These are phyloP conservation scores for Aphaenogaster rudis DNA, from an alignment of 1,140 invertebrate genomes.

Conservation along the genomic window DNA sequence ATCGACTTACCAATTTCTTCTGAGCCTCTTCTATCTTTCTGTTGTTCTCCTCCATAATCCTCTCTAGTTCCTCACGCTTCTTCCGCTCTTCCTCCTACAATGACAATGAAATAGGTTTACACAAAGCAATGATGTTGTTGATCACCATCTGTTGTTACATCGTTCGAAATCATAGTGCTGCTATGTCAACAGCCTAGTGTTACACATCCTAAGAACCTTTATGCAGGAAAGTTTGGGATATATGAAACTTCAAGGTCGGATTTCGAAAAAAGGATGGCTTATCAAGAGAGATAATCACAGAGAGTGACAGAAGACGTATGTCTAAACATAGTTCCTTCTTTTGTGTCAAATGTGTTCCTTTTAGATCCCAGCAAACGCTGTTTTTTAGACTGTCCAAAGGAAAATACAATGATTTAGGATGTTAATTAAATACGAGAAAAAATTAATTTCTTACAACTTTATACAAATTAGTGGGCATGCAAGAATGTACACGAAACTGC, in stretches of 20 bases:
- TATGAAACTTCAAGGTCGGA: constrained; percentile 75
- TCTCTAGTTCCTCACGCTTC: constrained; percentile 97
- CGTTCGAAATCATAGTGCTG: constrained; percentile 82
- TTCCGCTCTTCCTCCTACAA: constrained; percentile 97
- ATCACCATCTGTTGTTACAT: constrained; percentile 83
- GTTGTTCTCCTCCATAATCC: constrained; percentile 99
- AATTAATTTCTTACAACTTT: constrained; percentile 67
- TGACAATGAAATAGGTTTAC: constrained; percentile 85
- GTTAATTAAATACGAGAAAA: constrained; percentile 69
- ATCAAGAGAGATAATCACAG: constrained; percentile 60
- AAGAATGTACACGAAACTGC: constrained; percentile 59
- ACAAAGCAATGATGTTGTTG: constrained; percentile 81
- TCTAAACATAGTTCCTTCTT: constrained; percentile 70
- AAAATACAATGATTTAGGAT: constrained; percentile 70
- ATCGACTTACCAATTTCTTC: constrained; percentile 94
- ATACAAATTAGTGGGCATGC: constrained; percentile 73
- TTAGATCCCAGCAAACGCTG: constrained; percentile 68
- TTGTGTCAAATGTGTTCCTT: constrained; percentile 68
- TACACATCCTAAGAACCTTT: constrained; percentile 84
- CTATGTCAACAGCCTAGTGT: constrained; percentile 82
- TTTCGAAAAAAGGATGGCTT: constrained; percentile 72
- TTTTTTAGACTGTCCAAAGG: constrained; percentile 69
- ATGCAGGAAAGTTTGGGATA: constrained; percentile 75
- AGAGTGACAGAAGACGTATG: constrained; percentile 61
- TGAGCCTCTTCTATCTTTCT: constrained; percentile 98